Conservation (phyloP, 2,888 invertebrate species). For the Drosophila neonasuta region DNA sequence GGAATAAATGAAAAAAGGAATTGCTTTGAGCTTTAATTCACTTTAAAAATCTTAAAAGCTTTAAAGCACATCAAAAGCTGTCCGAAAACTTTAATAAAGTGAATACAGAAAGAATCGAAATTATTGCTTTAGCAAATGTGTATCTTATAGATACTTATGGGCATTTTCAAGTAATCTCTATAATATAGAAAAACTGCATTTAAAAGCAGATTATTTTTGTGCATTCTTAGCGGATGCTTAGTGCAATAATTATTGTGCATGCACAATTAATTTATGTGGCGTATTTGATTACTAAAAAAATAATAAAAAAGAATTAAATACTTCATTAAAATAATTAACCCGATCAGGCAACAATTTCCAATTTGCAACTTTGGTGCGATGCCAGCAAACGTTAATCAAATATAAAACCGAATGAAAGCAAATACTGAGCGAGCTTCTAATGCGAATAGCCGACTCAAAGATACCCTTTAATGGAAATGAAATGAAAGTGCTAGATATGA, state of each 20-base stretch:
- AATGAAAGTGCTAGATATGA: background rate
- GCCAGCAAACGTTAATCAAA: slow-evolving; percentile 5
- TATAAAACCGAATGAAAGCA: slow-evolving; percentile 2
- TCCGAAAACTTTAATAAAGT: no score
- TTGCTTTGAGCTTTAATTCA: no score
- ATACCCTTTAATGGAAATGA: background rate
- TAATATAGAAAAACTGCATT: no score
- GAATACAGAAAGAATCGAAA: no score
- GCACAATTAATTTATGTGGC: slow-evolving; percentile 3
- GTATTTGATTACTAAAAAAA: slow-evolving; percentile 2
- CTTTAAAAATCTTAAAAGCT: no score
- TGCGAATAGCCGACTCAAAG: background rate
- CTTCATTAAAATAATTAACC: slow-evolving; percentile 41
- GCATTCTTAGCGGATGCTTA: background rate
- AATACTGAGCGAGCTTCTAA: background rate
- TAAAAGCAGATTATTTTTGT: no score
- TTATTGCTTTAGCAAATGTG: no score
- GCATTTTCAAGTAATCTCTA: no score
- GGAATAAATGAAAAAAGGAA: no score
- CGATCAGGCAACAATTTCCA: slow-evolving; percentile 11
- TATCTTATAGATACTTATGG: no score
- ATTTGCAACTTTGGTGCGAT: slow-evolving; percentile 3
- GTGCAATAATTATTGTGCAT: background rate
- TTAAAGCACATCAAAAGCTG: no score
- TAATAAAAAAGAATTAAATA: background rate